These are phyloP conservation scores for Lithophane ornitopus DNA, from an alignment of 2,888 invertebrate species.

Conservation along the genomic window DNA sequence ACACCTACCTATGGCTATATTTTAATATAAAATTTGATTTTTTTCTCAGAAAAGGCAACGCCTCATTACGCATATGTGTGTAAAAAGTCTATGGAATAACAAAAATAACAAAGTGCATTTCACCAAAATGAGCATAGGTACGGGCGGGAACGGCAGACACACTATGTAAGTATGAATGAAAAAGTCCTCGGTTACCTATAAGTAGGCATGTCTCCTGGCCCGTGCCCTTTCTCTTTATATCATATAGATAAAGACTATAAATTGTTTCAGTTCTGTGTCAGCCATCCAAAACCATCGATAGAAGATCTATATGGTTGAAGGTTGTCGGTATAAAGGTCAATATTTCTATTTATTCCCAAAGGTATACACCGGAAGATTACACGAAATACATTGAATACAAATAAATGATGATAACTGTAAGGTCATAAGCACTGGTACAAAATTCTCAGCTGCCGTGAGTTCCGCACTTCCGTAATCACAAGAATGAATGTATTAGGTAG, in stretches of 20 bases:
- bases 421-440: constrained; percentile 39
- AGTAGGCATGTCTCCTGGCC: no score
- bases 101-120: neutral
- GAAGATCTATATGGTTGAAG: neutral
- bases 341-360: constrained; percentile 20
- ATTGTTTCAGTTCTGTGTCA: constrained; percentile 4
- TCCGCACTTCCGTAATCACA: constrained; percentile 53
- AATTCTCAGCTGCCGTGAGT: constrained; percentile 34
- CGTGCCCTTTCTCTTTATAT: neutral
- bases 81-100: neutral
- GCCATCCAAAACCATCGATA: neutral
- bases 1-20: neutral
- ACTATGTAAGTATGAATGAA: neutral
- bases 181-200: neutral
- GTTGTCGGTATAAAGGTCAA: constrained; percentile 18
- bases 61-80: neutral
- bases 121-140: neutral
- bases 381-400: constrained; percentile 30
- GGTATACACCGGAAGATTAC: constrained; percentile 45
- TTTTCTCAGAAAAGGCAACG: neutral
- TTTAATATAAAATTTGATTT: neutral
- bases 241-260: neutral
- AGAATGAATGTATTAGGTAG: constrained; percentile 22
- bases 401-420: constrained; percentile 56
- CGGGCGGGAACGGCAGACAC: neutral